Evolutionary conservation across 92 coral and sea anemone genomes (phyloP), one percentile per base, ranked within the genome.

Genomic region (Epizoanthus scotinus): DNA sequence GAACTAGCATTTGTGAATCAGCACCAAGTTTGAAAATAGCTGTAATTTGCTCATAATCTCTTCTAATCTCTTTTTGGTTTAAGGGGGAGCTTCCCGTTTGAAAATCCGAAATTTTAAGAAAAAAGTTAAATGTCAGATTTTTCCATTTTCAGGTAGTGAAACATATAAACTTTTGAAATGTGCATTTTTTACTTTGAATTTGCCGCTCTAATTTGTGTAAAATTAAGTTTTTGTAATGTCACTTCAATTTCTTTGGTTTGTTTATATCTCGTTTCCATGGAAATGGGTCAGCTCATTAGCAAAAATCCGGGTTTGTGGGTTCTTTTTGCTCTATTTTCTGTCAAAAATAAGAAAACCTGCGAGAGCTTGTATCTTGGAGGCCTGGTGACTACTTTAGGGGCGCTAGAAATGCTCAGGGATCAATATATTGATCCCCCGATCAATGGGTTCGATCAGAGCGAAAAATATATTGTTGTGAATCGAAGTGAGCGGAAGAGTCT

Each of bases 321-420:
- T 49, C 29, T 65, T 65, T n/a, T 28, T 36, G 70, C 70, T 65
- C 34, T 65, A 40, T 65, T 65, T 65, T 65, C 20, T 40, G 70
- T 65, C 70, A 12, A 65, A 65, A 65, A 65, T 65, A 65, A 28
- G 20, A 65, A 65, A 65, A 65, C 70, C 70, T 21, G 19, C 70
- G 34, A n/a, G 34, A 27, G 2, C 34, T 65, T 65, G 70, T 6
- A 28, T 65, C 34, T 65, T 65, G 70, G 70, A 65, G 70, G 70
- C 70, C 70, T 65, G 70, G 70, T 36, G 70, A 65, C 47, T 28
- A 65, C 20, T 26, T 28, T 65, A 65, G 70, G 70, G 70, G 70
- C 31, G 70, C 36, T 22, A 27, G 70, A 65, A 65, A 28, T 65
- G 70, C 47, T 27, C 70, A 36, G 70, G n/a, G 70, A 65, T 0